Base-by-base conservation (phyloP, 1,140 invertebrate genomes). In the Gryon sp. region DNA sequence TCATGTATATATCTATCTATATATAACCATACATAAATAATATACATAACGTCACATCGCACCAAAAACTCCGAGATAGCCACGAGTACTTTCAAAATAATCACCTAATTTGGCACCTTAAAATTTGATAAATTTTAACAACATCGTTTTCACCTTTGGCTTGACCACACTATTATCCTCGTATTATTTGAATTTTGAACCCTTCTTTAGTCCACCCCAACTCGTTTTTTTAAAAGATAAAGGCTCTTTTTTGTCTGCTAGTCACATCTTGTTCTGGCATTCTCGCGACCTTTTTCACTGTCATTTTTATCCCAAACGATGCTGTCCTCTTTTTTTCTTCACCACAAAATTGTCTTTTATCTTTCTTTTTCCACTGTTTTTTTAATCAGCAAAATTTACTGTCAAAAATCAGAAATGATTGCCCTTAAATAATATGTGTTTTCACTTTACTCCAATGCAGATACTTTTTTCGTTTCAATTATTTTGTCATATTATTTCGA, bases 101-200 rank as follows among this genome's bases (percentile, higher is more conserved):
- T n/a, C n/a, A n/a, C n/a, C n/a, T n/a, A n/a, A n/a, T n/a, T n/a
- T n/a, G n/a, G n/a, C n/a, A n/a, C n/a, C n/a, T n/a, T n/a, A n/a
- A n/a, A n/a, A n/a, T n/a, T n/a, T n/a, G n/a, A n/a, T n/a, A n/a
- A n/a, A n/a, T n/a, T n/a, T n/a, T n/a, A n/a, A n/a, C n/a, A n/a
- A n/a, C 22, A 24, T 7, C 3, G 22, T 5, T 43, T 4, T 12
- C 22, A 12, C 40, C n/a, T 43, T 43, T 43, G 18, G 22, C n/a
- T 16, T 2, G 9, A 43, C 19, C 38, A 2, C 30, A 26, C 59
- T 62, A 40, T 62, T 45, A 9, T 34, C 15, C 11, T 43, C 16
- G 48, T 38, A 66, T 53, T 41, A 43, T 66, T 55, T 66, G 16
- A 26, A 66, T 55, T 55, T n/a, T 7, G 11, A n/a, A n/a, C n/a